Percentiles rank a stretch among this genome's conserved stretches.
phyloP scores from a whole-genome alignment of 2,113 vertebrate species.

The Hemichromis elongatus region DNA sequence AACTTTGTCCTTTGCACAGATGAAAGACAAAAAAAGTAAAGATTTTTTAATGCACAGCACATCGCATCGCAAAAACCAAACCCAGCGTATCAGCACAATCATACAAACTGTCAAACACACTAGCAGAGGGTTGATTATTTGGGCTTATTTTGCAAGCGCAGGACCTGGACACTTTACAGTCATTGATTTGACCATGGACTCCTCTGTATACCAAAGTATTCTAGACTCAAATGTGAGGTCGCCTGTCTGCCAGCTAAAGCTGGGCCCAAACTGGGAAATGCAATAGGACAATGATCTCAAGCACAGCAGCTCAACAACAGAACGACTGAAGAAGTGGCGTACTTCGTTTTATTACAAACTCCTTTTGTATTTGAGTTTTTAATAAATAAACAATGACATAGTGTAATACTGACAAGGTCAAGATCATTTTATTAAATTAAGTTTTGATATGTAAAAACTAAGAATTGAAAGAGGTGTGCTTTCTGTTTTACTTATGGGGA shows the following conservation, averaged over 20 bases:
- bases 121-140: neutral
- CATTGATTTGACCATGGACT: neutral
- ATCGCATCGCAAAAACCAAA: neutral
- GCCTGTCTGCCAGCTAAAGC: neutral
- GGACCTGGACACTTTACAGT: neutral
- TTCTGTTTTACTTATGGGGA: neutral
- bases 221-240: neutral
- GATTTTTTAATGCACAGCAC: neutral
- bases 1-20: neutral
- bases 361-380: neutral
- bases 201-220: neutral
- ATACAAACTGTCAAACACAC: neutral
- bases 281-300: neutral
- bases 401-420: neutral
- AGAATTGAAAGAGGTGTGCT: neutral
- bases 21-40: too few species aligned
- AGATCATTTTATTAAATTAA: neutral
- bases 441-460: neutral
- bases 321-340: neutral
- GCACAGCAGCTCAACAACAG: neutral
- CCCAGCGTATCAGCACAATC: neutral
- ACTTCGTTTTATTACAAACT: neutral
- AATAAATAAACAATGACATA: neutral
- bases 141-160: neutral
- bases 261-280: neutral